These are phyloP conservation scores for Hedychridium roseum DNA, from an alignment of 2,888 invertebrate species.

Conservation along the genomic window DNA sequence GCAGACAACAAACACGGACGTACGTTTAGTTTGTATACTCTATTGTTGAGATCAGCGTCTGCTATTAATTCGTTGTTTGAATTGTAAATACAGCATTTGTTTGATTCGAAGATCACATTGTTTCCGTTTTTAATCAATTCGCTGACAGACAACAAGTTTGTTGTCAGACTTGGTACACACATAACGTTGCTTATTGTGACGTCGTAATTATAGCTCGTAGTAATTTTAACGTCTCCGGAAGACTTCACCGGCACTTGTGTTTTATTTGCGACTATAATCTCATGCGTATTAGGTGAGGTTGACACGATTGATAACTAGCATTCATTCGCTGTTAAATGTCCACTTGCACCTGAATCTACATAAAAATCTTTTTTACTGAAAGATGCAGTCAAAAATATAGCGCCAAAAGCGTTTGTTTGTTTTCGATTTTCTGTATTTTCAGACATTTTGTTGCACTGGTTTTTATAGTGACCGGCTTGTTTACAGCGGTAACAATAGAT, in stretches of 20 bases:
- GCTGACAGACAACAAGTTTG: conserved; percentile 38
- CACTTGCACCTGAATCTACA: conserved; percentile 42
- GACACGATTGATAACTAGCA: conserved; percentile 21
- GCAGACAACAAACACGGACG: neutral
- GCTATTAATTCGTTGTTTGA: neutral
- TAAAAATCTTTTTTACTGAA: conserved; percentile 36
- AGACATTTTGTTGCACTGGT: too few species aligned
- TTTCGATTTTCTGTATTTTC: conserved; percentile 5
- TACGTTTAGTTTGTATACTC: conserved; percentile 23
- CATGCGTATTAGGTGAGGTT: neutral
- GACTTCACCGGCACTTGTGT: conserved; percentile 31
- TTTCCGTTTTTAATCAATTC: conserved; percentile 38
- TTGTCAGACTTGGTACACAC: conserved; percentile 34
- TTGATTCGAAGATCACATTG: conserved; percentile 19
- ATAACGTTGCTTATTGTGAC: conserved; percentile 24
- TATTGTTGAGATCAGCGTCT: conserved; percentile 17
- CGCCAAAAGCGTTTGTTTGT: conserved; percentile 36
- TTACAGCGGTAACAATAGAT: conserved; percentile 18
- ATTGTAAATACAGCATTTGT: neutral
- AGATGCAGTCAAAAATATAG: conserved; percentile 32
- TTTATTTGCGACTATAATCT: conserved; percentile 9
- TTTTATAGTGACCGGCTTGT: conserved; percentile 24
- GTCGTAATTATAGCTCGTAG: conserved; percentile 19
- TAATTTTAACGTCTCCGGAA: conserved; percentile 30
- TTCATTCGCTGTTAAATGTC: conserved; percentile 41